These are phyloP conservation scores for Globodera ellingtonae DNA, from an alignment of 1,140 invertebrate species.

Conservation along the genomic window DNA sequence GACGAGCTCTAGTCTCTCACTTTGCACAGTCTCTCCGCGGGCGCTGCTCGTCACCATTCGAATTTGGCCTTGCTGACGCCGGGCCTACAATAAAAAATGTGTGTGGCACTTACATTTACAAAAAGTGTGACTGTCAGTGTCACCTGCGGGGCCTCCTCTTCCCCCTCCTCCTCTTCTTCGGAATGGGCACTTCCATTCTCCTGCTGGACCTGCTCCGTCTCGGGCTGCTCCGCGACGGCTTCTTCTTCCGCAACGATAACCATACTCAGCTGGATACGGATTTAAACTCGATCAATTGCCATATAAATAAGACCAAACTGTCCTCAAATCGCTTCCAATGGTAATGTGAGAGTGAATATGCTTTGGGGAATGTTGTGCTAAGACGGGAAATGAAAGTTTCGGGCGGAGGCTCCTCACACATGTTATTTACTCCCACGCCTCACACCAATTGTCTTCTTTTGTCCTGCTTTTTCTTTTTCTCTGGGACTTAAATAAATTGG, in stretches of 20 bases:
- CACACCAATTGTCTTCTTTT: too few relatives aligned
- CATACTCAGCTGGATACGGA: not conserved
- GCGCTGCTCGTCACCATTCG: not conserved
- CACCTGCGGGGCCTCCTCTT: not conserved
- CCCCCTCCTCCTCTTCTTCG: slow-evolving; percentile 5
- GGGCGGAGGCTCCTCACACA: not conserved
- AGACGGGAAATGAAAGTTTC: not conserved
- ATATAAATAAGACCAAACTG: too few relatives aligned
- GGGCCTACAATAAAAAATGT: not conserved
- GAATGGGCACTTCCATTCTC: not conserved
- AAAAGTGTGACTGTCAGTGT: not conserved
- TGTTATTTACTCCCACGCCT: not conserved
- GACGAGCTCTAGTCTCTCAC: not conserved
- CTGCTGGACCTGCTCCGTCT: slow-evolving; percentile 1
- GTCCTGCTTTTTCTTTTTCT: too few relatives aligned
- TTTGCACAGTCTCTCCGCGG: not conserved
- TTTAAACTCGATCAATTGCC: too few relatives aligned
- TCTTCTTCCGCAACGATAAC: not conserved
- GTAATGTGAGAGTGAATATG: too few relatives aligned
- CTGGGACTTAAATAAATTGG: too few relatives aligned
- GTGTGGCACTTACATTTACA: not conserved
- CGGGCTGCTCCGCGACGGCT: not conserved
- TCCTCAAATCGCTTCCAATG: too few relatives aligned
- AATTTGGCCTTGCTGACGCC: not conserved
- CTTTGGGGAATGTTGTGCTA: too few relatives aligned